Evolutionary conservation across 2,888 invertebrate species (phyloP).

Genomic region (Caenorhabditis doughertyi): DNA sequence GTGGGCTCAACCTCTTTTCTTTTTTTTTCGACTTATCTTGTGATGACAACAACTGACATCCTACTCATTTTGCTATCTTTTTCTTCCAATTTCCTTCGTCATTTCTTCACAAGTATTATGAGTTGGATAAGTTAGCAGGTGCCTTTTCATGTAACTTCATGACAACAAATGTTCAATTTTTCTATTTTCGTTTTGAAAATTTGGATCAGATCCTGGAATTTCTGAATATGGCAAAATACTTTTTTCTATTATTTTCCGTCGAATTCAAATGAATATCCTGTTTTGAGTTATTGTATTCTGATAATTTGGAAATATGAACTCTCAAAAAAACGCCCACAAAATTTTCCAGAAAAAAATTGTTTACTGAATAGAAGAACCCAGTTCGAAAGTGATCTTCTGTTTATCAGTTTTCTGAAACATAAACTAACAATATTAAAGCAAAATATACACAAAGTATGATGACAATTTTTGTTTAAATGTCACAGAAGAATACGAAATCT

Average conservation of each 20-base stretch:
- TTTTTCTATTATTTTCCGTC: background rate
- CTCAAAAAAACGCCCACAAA: background rate
- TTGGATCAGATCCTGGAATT: background rate
- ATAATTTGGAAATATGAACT: background rate
- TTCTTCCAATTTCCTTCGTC: background rate
- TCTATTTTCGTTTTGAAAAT: background rate
- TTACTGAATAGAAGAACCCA: background rate
- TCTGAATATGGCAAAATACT: background rate
- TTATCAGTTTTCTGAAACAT: too few species aligned
- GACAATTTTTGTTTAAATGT: too few species aligned
- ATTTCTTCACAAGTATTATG: slow-evolving; percentile 14
- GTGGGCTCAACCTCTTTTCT: background rate
- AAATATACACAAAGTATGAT: too few species aligned
- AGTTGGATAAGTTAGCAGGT: slow-evolving; percentile 12
- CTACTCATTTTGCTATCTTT: background rate
- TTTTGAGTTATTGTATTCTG: slow-evolving; percentile 24
- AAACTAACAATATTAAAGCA: too few species aligned
- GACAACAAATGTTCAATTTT: background rate
- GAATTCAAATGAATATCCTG: background rate
- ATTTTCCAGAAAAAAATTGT: background rate
- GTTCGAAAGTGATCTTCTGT: background rate
- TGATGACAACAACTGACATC: slow-evolving; percentile 34
- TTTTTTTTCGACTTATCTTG: slow-evolving; percentile 27
- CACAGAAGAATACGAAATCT: background rate
- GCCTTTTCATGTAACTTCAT: slow-evolving; percentile 3